Evolutionary conservation across 2,888 invertebrate genomes (phyloP).

Genomic region (Epicampocera succincta): DNA sequence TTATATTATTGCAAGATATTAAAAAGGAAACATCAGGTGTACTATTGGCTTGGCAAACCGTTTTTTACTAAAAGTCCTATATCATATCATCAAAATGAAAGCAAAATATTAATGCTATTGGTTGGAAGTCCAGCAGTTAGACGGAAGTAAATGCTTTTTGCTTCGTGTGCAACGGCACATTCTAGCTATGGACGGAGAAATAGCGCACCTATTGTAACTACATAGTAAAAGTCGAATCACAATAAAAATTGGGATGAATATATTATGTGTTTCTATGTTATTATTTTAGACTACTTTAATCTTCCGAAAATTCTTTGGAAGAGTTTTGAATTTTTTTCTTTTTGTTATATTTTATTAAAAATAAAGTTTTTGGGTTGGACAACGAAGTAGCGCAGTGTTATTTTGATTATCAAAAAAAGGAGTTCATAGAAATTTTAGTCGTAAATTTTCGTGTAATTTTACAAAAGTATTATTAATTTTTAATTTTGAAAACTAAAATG

Average conservation of each 20-base stretch:
- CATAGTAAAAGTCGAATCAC: too few relatives aligned
- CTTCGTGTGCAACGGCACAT: too few relatives aligned
- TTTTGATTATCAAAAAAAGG: not conserved
- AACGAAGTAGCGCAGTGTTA: not conserved
- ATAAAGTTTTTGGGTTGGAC: not conserved
- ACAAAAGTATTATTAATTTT: not conserved
- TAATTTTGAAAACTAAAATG: not conserved
- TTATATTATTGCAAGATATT: conserved; percentile 1
- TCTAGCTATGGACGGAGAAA: too few relatives aligned
- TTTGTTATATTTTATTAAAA: not conserved
- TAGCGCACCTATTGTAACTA: too few relatives aligned
- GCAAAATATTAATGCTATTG: too few relatives aligned
- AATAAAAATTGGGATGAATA: too few relatives aligned
- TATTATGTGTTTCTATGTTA: too few relatives aligned
- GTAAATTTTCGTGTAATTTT: too few relatives aligned
- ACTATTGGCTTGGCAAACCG: conserved; percentile 3
- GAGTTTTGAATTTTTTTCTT: not conserved
- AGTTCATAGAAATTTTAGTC: not conserved
- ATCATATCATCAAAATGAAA: too few relatives aligned
- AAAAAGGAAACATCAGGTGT: conserved; percentile 2
- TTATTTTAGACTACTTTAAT: not conserved
- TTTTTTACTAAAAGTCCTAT: too few relatives aligned
- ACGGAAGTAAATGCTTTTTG: too few relatives aligned
- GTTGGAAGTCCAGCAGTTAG: too few relatives aligned
- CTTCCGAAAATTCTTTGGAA: not conserved